Percentiles rank a stretch among this genome's conserved stretches.
Evolutionary conservation across 35 echinoderm and acorn worm genomes (phyloP).

Genomic region (Stichopus chloronotus): DNA sequence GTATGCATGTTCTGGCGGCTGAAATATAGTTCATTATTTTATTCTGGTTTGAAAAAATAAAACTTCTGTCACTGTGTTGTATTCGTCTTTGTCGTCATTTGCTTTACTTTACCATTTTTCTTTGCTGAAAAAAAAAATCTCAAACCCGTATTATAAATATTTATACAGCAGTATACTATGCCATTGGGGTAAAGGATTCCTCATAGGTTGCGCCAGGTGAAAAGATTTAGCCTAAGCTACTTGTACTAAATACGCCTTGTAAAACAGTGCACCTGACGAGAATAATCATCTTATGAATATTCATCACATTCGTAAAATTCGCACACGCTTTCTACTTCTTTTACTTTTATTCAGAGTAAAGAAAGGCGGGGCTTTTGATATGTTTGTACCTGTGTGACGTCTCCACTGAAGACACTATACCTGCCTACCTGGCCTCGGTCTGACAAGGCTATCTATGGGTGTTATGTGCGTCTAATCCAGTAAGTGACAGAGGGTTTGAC

Average conservation of each 20-base stretch:
- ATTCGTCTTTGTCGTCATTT: no score
- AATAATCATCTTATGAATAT: conserved; percentile 19
- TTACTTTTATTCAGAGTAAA: not conserved
- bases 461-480: conserved; percentile 14
- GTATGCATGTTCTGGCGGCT: no score
- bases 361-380: not conserved
- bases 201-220: not conserved
- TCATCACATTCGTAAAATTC: conserved; percentile 16
- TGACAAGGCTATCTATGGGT: not conserved
- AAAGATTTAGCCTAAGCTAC: not conserved
- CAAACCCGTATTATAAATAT: no score
- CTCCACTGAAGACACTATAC: not conserved
- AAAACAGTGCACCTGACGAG: not conserved
- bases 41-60: no score
- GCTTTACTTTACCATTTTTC: no score
- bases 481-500: conserved; percentile 33
- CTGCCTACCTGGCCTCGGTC: no score
- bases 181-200: not conserved
- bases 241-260: not conserved
- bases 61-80: no score
- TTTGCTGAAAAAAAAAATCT: no score
- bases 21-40: no score
- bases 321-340: conserved; percentile 13
- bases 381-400: not conserved
- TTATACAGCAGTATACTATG: no score